Percentiles rank a stretch among this genome's conserved stretches.
Conservation (phyloP, 2,113 vertebrate species). For the Promerops cafer region DNA sequence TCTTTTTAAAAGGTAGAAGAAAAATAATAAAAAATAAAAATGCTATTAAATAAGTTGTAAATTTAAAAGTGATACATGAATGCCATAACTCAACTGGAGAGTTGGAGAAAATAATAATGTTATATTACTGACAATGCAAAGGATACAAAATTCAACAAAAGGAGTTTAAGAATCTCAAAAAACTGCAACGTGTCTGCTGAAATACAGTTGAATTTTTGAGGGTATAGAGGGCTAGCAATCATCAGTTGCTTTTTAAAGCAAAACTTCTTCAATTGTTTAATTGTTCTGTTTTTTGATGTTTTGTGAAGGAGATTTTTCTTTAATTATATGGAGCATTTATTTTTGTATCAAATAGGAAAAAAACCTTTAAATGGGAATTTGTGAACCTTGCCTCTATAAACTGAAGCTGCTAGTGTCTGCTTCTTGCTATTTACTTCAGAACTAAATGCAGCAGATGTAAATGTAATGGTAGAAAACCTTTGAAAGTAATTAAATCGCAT, state of each 20-base stretch:
- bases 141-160: background rate
- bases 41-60: slow-evolving; percentile 64
- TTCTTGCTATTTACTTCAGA: background rate
- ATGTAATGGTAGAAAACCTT: background rate
- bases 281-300: background rate
- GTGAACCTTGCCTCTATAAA: slow-evolving; percentile 25
- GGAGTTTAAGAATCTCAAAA: background rate
- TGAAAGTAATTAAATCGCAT: slow-evolving; percentile 1
- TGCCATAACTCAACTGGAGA: slow-evolving; percentile 47
- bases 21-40: slow-evolving; percentile 71
- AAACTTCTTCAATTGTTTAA: background rate
- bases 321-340: background rate
- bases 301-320: background rate
- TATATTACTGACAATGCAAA: background rate
- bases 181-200: background rate
- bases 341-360: background rate
- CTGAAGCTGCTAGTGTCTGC: background rate
- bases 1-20: slow-evolving; percentile 47
- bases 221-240: background rate
- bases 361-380: background rate
- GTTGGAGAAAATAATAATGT: slow-evolving; percentile 53
- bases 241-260: too few species aligned
- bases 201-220: background rate
- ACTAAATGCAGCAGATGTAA: background rate
- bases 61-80: slow-evolving; percentile 68